Conservation (phyloP, 2,888 invertebrate species). For the Meta bourneti region DNA sequence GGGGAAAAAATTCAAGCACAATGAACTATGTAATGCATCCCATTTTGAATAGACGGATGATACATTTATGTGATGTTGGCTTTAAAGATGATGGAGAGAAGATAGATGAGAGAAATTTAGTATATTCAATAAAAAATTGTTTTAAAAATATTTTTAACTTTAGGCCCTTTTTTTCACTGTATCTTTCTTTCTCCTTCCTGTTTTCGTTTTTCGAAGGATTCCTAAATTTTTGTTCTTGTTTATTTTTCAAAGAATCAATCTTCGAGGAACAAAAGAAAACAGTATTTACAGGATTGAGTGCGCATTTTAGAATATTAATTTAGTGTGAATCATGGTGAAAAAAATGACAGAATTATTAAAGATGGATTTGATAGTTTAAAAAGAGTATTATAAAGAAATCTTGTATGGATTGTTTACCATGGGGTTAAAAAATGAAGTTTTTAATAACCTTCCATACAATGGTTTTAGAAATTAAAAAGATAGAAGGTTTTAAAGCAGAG, state of each 20-base stretch:
- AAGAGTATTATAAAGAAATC: not conserved
- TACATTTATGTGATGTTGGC: constrained; percentile 31
- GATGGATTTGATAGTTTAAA: not conserved
- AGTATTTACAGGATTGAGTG: not conserved
- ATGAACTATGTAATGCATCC: constrained; percentile 45
- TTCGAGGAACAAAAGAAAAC: not conserved
- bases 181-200: constrained; percentile 14
- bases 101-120: constrained; percentile 35
- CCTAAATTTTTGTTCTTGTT: not conserved
- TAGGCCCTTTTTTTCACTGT: not conserved
- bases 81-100: constrained; percentile 60
- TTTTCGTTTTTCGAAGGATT: not conserved
- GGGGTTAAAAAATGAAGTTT: constrained; percentile 1
- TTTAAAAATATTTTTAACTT: constrained; percentile 17
- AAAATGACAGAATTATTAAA: not conserved
- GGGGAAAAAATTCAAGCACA: constrained; percentile 11
- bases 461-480: not conserved
- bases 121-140: constrained; percentile 47
- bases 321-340: not conserved
- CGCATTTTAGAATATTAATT: not conserved
- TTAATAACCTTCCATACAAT: not conserved
- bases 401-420: not conserved
- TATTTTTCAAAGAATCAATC: no score
- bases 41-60: constrained; percentile 45
- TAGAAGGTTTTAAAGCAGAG: not conserved